phyloP scores from a whole-genome alignment of 2,797 vertebrate genomes.

The Pitangus sulphuratus region DNA sequence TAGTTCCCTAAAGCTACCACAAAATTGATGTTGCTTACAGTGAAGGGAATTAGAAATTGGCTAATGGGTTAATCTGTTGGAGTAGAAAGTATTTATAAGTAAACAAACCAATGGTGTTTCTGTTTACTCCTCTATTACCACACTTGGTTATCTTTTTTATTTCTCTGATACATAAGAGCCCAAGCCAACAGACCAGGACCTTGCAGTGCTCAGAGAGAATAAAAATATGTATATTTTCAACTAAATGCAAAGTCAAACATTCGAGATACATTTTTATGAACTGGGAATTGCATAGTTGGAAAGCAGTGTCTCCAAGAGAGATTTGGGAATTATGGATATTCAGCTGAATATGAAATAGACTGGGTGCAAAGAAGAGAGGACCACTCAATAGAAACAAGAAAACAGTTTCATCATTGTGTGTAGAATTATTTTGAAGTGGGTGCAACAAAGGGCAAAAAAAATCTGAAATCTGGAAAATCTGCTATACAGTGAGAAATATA shows the following conservation, averaged over 20 bases:
- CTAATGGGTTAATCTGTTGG: background rate
- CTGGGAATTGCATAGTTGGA: background rate
- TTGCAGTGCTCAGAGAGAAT: background rate
- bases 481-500: background rate
- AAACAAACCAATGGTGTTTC: background rate
- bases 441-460: background rate
- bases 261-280: background rate
- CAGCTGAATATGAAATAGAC: background rate
- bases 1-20: background rate
- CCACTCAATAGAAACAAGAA: background rate
- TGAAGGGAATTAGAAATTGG: background rate
- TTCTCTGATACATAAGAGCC: background rate
- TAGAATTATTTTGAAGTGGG: background rate
- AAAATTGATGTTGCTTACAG: background rate
- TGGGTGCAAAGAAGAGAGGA: background rate
- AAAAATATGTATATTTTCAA: background rate
- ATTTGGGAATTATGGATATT: background rate
- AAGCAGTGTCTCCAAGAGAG: background rate
- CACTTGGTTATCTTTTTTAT: background rate
- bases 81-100: background rate
- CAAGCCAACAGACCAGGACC: background rate
- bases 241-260: background rate
- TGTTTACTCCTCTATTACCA: background rate
- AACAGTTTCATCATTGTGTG: background rate
- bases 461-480: slow-evolving; percentile 6